Percentiles rank a stretch among this genome's conserved stretches.
Evolutionary conservation across 2,888 invertebrate genomes (phyloP).

Genomic region (Gasteruption jaculator): DNA sequence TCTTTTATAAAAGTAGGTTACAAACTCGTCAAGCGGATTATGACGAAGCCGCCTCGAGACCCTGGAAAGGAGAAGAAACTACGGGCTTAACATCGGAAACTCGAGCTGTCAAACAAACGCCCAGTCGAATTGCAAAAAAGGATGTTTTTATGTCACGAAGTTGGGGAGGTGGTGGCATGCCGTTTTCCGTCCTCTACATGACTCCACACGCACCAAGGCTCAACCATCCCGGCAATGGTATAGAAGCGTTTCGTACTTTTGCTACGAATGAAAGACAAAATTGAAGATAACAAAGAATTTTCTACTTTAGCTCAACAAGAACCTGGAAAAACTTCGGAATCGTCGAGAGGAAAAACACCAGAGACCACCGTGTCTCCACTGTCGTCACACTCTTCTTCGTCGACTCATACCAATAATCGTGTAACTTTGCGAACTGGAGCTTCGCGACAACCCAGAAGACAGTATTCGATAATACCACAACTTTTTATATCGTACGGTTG

Average conservation of each 20-base stretch:
- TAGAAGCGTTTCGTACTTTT: background rate
- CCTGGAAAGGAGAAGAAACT: slow-evolving; percentile 4
- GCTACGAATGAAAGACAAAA: slow-evolving; percentile 10
- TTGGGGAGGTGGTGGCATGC: slow-evolving; percentile 57
- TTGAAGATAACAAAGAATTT: too few relatives aligned
- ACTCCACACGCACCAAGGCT: slow-evolving; percentile 36
- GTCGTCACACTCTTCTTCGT: too few relatives aligned
- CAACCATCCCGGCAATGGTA: slow-evolving; percentile 21
- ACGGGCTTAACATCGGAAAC: background rate
- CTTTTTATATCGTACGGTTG: slow-evolving; percentile 56
- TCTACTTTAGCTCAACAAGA: slow-evolving; percentile 25
- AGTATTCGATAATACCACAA: slow-evolving; percentile 53
- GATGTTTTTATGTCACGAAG: slow-evolving; percentile 52
- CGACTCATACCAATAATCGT: slow-evolving; percentile 29
- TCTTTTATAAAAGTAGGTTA: too few relatives aligned
- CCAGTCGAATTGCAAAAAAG: slow-evolving; percentile 41
- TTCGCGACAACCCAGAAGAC: slow-evolving; percentile 34
- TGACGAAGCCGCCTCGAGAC: background rate
- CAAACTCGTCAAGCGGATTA: slow-evolving; percentile 13
- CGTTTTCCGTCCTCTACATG: slow-evolving; percentile 55
- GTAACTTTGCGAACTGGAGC: slow-evolving; percentile 32
- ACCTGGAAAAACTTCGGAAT: slow-evolving; percentile 15
- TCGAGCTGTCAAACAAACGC: background rate
- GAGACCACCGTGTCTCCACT: slow-evolving; percentile 9
- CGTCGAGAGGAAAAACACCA: slow-evolving; percentile 9